These are phyloP conservation scores for Psephotus haematonotus DNA, from an alignment of 2,113 vertebrate species.

Conservation along the genomic window DNA sequence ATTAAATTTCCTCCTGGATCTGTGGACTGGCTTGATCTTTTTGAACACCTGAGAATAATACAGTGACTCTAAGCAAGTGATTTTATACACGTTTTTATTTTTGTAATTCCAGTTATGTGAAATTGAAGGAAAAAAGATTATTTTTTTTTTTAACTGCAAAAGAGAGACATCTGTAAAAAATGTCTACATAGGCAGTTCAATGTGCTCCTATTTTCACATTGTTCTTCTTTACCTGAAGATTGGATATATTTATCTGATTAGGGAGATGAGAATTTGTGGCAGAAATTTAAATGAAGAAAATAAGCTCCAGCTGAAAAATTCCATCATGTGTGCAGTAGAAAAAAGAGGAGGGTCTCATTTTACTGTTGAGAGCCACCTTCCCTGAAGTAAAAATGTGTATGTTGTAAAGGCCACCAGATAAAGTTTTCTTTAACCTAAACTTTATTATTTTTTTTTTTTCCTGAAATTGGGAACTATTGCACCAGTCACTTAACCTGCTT, in stretches of 20 bases:
- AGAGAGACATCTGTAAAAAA: not conserved
- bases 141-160: not conserved
- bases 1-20: not conserved
- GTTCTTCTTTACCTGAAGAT: not conserved
- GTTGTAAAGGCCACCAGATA: not conserved
- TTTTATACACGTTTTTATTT: not conserved
- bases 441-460: not conserved
- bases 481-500: not conserved
- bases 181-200: not conserved
- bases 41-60: not conserved
- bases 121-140: not conserved
- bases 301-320: not conserved
- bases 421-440: not conserved
- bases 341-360: not conserved
- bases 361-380: not conserved
- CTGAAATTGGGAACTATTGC: not conserved
- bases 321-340: fast-evolving
- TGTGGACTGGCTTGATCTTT: not conserved
- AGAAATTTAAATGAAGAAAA: not conserved
- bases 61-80: not conserved
- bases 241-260: not conserved
- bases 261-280: not conserved
- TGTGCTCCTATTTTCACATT: not conserved
- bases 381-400: not conserved
- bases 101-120: not conserved